Evolutionary conservation across 2,113 vertebrate genomes (phyloP).

Genomic region (Nerophis ophidion): DNA sequence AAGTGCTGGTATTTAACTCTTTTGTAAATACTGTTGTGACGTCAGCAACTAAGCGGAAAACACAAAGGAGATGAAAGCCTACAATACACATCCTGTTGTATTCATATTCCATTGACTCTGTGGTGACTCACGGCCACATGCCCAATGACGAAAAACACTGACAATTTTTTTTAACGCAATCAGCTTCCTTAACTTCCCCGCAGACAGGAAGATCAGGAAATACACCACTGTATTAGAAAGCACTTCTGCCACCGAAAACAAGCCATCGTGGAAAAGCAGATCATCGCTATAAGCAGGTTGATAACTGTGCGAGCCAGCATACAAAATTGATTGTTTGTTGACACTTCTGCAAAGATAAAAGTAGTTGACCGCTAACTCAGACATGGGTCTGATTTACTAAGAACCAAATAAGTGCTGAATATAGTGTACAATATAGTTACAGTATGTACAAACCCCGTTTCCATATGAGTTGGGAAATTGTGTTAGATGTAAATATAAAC

Average conservation of each 20-base stretch:
- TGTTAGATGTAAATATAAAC: no score
- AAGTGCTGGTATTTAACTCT: slow-evolving; percentile 14
- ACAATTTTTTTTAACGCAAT: slow-evolving; percentile 40
- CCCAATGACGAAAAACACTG: slow-evolving; percentile 26
- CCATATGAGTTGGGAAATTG: no score
- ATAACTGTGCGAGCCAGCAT: background rate
- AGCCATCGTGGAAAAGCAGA: background rate
- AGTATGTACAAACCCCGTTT: no score
- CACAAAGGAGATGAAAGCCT: slow-evolving; percentile 16
- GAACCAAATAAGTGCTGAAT: no score
- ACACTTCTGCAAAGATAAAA: slow-evolving; percentile 12
- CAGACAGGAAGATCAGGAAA: slow-evolving; percentile 46
- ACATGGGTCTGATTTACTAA: no score
- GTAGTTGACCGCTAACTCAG: slow-evolving; percentile 29
- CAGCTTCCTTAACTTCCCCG: slow-evolving; percentile 48
- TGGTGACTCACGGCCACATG: slow-evolving; percentile 53
- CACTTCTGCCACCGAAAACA: slow-evolving; percentile 2
- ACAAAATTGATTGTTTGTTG: background rate
- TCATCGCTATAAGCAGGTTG: background rate
- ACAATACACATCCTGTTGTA: slow-evolving; percentile 35
- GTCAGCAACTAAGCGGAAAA: slow-evolving; percentile 37
- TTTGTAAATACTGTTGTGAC: slow-evolving; percentile 25
- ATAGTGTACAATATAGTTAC: no score
- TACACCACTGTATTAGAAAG: slow-evolving; percentile 38
- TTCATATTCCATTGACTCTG: slow-evolving; percentile 34